Evolutionary conservation across 2,113 vertebrate species (phyloP).

Genomic region (Leptobrachium ailaonicum): DNA sequence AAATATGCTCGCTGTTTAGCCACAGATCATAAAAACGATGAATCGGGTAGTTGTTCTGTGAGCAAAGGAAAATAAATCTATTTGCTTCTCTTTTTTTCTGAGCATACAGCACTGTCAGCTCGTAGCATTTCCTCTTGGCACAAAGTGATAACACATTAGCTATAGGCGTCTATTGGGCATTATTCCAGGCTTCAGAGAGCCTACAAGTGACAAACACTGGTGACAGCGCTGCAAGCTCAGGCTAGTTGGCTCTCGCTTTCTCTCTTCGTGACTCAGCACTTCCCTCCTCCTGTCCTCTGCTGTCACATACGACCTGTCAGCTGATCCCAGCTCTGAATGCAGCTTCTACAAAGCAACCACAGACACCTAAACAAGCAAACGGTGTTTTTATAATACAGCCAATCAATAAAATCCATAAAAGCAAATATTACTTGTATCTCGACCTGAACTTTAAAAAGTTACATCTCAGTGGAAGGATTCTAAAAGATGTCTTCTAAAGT

Average conservation of each 20-base stretch:
- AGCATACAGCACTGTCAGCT: background rate
- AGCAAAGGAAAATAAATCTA: too few species aligned
- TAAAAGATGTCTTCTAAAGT: slow-evolving; percentile 27
- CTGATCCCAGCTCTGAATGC: slow-evolving; percentile 28
- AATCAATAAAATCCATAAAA: background rate
- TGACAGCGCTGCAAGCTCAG: background rate
- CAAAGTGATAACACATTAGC: slow-evolving; percentile 20
- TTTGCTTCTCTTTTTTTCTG: background rate
- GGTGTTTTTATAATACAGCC: background rate
- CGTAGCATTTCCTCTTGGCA: background rate
- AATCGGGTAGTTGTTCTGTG: too few species aligned
- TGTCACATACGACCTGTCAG: slow-evolving; percentile 37
- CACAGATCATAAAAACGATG: too few species aligned
- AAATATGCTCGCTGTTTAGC: too few species aligned
- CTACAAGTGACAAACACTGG: background rate
- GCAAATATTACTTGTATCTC: background rate
- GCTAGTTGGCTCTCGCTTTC: background rate
- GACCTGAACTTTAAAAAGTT: background rate
- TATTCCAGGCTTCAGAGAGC: background rate
- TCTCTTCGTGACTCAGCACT: slow-evolving; percentile 44
- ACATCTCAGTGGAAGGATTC: background rate
- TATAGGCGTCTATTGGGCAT: background rate
- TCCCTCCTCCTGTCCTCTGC: slow-evolving; percentile 31
- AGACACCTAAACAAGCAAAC: slow-evolving; percentile 1
- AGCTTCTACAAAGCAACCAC: background rate